Evolutionary conservation across 1,140 invertebrate species (phyloP).

Genomic region (Drosophila equinoxialis): DNA sequence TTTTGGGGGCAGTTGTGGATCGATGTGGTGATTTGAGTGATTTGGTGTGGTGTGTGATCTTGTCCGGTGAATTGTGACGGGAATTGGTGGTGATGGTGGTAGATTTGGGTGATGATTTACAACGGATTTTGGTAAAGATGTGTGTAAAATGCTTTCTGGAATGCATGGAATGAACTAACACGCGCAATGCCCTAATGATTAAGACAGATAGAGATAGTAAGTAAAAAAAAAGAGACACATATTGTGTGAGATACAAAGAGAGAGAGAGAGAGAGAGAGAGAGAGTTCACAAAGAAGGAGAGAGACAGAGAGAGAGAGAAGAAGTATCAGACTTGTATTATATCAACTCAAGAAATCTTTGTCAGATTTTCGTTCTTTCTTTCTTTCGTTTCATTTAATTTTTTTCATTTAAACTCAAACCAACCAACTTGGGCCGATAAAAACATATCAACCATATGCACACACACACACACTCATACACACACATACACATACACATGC

Average conservation of each 20-base stretch:
- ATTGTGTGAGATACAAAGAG: neutral
- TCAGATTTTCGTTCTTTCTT: slow-evolving; percentile 7
- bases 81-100: slow-evolving; percentile 2
- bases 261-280: neutral
- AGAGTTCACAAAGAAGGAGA: neutral
- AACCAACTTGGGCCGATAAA: neutral
- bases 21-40: slow-evolving; percentile 21
- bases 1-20: slow-evolving; percentile 29
- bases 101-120: slow-evolving; percentile 4
- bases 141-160: slow-evolving; percentile 22
- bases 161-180: slow-evolving; percentile 40
- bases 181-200: slow-evolving; percentile 49
- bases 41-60: slow-evolving; percentile 43
- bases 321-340: neutral
- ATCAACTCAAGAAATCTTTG: slow-evolving; percentile 11
- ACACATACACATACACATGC: neutral
- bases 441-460: neutral
- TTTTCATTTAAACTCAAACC: neutral
- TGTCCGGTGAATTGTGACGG: too few relatives aligned
- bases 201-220: neutral
- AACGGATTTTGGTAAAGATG: neutral
- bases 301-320: neutral
- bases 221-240: slow-evolving; percentile 1
- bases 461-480: neutral
- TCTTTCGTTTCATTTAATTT: neutral